phyloP scores from a whole-genome alignment of 2,797 vertebrate genomes.

The Chaetodon trifasciatus region DNA sequence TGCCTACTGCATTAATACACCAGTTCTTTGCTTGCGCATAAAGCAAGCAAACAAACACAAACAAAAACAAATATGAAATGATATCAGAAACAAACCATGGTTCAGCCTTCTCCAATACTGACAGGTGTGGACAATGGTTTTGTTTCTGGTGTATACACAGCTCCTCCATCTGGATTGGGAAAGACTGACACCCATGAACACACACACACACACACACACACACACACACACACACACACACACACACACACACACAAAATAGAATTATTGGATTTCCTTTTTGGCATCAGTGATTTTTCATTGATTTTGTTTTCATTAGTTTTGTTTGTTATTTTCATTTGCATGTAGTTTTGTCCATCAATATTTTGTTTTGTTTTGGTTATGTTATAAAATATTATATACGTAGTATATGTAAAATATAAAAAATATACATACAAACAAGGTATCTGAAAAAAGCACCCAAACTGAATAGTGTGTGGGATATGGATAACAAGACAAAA shows the following conservation, averaged over 20 bases:
- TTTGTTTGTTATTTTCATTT: neutral
- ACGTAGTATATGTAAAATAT: neutral
- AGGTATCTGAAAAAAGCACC: neutral
- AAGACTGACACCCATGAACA: conserved; percentile 53
- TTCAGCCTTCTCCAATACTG: conserved; percentile 6
- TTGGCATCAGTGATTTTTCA: neutral
- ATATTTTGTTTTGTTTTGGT: neutral
- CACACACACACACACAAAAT: neutral
- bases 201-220: neutral
- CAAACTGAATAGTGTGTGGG: neutral
- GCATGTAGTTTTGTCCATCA: neutral
- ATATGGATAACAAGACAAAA: too few species aligned
- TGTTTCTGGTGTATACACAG: conserved; percentile 73
- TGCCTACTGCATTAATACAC: neutral
- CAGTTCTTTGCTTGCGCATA: neutral
- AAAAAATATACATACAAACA: neutral
- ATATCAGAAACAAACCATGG: neutral
- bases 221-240: neutral
- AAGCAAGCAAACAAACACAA: neutral
- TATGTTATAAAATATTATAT: neutral
- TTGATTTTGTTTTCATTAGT: neutral
- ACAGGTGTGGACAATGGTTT: conserved; percentile 38
- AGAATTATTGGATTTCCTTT: neutral
- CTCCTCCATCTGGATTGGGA: conserved; percentile 81
- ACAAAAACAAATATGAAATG: conserved; percentile 4